Evolutionary conservation across 2,797 vertebrate genomes (phyloP).

Genomic region (Takifugu rubripes): DNA sequence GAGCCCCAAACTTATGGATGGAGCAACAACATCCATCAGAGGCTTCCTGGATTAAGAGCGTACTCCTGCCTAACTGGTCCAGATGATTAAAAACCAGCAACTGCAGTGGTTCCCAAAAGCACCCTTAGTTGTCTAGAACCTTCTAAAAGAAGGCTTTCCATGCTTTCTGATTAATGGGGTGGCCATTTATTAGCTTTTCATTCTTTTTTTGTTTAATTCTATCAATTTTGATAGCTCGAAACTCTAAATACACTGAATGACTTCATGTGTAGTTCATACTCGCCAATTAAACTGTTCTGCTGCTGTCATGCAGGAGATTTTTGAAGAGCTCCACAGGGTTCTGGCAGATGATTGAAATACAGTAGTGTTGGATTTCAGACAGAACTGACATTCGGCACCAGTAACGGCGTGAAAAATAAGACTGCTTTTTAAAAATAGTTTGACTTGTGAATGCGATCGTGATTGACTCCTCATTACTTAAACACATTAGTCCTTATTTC

Average conservation of each 20-base stretch:
- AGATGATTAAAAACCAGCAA: constrained; percentile 46
- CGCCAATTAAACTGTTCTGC: too few relatives aligned
- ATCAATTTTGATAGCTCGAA: too few relatives aligned
- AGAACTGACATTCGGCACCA: too few relatives aligned
- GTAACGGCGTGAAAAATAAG: too few relatives aligned
- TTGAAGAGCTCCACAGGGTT: not conserved
- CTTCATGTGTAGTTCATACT: too few relatives aligned
- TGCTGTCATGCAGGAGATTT: not conserved
- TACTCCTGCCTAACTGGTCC: constrained; percentile 11
- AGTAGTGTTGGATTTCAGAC: too few relatives aligned
- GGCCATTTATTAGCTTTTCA: constrained; percentile 52
- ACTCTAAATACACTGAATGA: too few relatives aligned
- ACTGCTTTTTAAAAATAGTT: too few relatives aligned
- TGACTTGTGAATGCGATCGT: too few relatives aligned
- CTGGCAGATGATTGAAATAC: not conserved
- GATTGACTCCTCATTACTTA: too few relatives aligned
- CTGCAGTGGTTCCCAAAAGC: not conserved
- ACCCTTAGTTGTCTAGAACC: constrained; percentile 23
- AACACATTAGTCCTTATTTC: too few relatives aligned
- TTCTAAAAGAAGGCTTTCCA: constrained; percentile 23
- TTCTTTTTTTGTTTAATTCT: constrained; percentile 4
- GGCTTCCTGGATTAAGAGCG: constrained; percentile 33
- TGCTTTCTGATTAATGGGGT: not conserved
- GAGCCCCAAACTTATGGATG: constrained; percentile 50
- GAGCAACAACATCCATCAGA: constrained; percentile 26